Conservation (phyloP, 1,140 invertebrate species). For the Drosophila lini region DNA sequence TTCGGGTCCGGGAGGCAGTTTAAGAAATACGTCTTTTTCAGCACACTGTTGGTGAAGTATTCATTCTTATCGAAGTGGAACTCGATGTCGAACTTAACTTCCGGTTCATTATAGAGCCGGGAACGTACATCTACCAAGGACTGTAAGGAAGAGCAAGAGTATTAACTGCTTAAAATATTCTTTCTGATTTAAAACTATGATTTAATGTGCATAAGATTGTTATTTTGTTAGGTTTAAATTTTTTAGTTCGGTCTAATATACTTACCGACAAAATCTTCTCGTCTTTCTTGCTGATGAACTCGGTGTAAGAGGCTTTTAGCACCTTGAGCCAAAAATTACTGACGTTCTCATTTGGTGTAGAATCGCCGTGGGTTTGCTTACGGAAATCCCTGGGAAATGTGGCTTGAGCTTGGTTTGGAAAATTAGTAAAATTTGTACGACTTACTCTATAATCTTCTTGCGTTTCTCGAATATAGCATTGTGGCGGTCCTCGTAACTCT, state of each 20-base stretch:
- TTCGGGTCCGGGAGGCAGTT: constrained; percentile 91
- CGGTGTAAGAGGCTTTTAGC: constrained; percentile 91
- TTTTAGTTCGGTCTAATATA: background rate
- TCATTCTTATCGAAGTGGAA: constrained; percentile 96
- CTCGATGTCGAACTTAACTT: constrained; percentile 90
- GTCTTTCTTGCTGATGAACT: constrained; percentile 91
- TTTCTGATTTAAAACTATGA: too few species aligned
- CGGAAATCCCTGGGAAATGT: constrained; percentile 49
- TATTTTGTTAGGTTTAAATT: background rate
- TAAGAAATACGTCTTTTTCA: constrained; percentile 95
- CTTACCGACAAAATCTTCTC: constrained; percentile 91
- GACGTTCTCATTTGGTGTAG: constrained; percentile 86
- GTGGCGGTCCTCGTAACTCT: constrained; percentile 88
- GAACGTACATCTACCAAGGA: constrained; percentile 60
- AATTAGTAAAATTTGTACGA: too few species aligned
- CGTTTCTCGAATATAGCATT: constrained; percentile 77
- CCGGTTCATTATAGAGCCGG: constrained; percentile 53
- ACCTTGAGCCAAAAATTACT: constrained; percentile 97
- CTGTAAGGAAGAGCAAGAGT: background rate
- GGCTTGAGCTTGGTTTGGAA: background rate
- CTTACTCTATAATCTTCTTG: constrained; percentile 72
- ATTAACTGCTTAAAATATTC: background rate
- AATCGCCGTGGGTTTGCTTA: constrained; percentile 62
- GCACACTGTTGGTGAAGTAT: constrained; percentile 93
- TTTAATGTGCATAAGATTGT: background rate